Evolutionary conservation across 2,888 invertebrate species (phyloP), one percentile per base, ranked within the genome.

Genomic region (Sepiola atlantica): DNA sequence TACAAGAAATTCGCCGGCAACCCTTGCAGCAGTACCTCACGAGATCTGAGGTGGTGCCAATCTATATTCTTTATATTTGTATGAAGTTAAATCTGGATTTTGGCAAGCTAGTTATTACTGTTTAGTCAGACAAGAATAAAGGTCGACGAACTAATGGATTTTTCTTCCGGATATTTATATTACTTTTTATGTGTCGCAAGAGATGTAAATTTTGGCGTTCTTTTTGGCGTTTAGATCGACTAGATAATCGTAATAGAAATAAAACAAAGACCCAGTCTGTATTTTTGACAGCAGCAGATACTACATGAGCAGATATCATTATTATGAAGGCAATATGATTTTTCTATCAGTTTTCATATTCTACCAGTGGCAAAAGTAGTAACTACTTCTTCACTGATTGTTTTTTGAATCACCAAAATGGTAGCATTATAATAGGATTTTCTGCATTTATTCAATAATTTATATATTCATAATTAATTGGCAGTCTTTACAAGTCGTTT

Each of bases 161-260:
- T 77, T 77, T n/a, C 77, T 77, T n/a, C n/a, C 32, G 32, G 77
- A n/a, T 77, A 32, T 77, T 77, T 77, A 77, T 77, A 77, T 77
- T 77, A 77, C 77, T 32, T 77, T 77, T 77, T n/a, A 77, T 77
- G 16, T n/a, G 16, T n/a, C 77, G n/a, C n/a, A n/a, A 77, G 16
- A 77, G n/a, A 77, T 77, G 77, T 77, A 77, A 77, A 77, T 77
- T n/a, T 77, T n/a, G 77, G n/a, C n/a, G 77, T 32, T 77, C n/a
- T 77, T 77, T 45, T n/a, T n/a, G 77, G 77, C n/a, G 77, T n/a
- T 77, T 77, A 6, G 57, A 6, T 16, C 20, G n/a, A 16, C n/a
- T 16, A n/a, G 32, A 77, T 77, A 77, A n/a, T 77, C 16, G n/a
- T 77, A 77, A 77, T n/a, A 77, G 77, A 18, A n/a, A 14, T 77